phyloP scores from a whole-genome alignment of 2,888 invertebrate species.

The Thymelicus sylvestris region DNA sequence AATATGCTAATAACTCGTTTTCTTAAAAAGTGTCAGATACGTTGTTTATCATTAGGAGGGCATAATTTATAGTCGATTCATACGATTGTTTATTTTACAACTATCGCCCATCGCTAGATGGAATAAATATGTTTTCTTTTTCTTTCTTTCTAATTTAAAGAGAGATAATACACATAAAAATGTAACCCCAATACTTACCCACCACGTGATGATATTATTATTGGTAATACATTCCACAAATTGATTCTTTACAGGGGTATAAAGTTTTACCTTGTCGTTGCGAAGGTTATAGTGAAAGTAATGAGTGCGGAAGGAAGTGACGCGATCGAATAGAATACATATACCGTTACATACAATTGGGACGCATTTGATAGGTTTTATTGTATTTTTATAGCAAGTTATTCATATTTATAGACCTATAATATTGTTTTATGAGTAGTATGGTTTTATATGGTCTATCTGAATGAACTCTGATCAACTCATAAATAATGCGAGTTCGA shows the following conservation, averaged over 20 bases:
- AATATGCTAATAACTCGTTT: too few relatives aligned
- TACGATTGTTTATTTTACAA: too few relatives aligned
- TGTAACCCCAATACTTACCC: not conserved
- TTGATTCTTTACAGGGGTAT: conserved; percentile 33
- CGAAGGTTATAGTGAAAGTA: conserved; percentile 30
- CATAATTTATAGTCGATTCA: too few relatives aligned
- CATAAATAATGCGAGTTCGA: too few relatives aligned
- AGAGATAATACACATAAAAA: too few relatives aligned
- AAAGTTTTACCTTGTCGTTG: conserved; percentile 33
- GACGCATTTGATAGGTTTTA: conserved; percentile 1
- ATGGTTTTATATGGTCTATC: not conserved
- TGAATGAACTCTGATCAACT: too few relatives aligned
- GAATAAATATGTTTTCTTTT: too few relatives aligned
- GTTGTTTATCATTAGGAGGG: too few relatives aligned
- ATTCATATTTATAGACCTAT: not conserved
- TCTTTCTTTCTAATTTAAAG: too few relatives aligned
- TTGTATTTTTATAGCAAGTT: conserved; percentile 12
- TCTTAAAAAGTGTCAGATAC: too few relatives aligned
- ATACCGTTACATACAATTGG: conserved; percentile 16
- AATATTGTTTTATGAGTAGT: not conserved
- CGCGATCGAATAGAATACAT: conserved; percentile 23
- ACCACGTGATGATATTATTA: conserved; percentile 32
- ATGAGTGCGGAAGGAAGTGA: conserved; percentile 30
- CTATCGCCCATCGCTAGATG: too few relatives aligned
- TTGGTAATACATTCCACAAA: conserved; percentile 29